A percentile compares a stretch with the other conserved stretches of the same genome.
phyloP scores from a whole-genome alignment of 2,888 invertebrate species.

The Sinodicranocentrus sp. region DNA sequence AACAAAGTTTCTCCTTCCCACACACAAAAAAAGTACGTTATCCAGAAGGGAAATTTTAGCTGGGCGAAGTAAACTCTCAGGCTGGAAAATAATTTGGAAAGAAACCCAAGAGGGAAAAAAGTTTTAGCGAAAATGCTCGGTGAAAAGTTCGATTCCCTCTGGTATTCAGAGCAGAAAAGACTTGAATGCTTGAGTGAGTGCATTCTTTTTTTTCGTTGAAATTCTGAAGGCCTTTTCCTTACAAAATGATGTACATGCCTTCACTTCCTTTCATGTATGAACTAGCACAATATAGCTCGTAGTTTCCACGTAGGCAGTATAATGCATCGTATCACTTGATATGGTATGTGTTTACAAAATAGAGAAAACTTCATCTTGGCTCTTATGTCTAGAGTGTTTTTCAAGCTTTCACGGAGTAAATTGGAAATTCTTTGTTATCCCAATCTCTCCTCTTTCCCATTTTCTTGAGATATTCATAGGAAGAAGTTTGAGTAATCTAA shows the following conservation, averaged over 20 bases:
- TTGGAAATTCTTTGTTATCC: slow-evolving; percentile 54
- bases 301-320: background rate
- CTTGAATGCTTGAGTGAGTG: slow-evolving; percentile 52
- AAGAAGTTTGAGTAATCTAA: slow-evolving; percentile 22
- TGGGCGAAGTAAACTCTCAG: too few species aligned
- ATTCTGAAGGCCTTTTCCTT: slow-evolving; percentile 33
- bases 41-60: too few species aligned
- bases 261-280: background rate
- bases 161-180: slow-evolving; percentile 57
- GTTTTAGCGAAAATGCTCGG: slow-evolving; percentile 37
- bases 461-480: slow-evolving; percentile 36
- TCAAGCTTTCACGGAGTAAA: slow-evolving; percentile 37
- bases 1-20: too few species aligned
- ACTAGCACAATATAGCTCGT: too few species aligned
- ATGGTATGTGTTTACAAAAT: too few species aligned
- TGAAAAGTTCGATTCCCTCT: slow-evolving; percentile 48
- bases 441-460: slow-evolving; percentile 40
- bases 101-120: slow-evolving; percentile 2
- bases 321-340: too few species aligned
- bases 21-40: background rate
- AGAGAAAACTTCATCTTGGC: background rate
- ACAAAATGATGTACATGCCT: background rate
- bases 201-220: slow-evolving; percentile 38
- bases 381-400: background rate
- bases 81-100: slow-evolving; percentile 33